These are phyloP conservation scores for Delia radicum DNA, from an alignment of 1,140 invertebrate genomes.

Conservation along the genomic window DNA sequence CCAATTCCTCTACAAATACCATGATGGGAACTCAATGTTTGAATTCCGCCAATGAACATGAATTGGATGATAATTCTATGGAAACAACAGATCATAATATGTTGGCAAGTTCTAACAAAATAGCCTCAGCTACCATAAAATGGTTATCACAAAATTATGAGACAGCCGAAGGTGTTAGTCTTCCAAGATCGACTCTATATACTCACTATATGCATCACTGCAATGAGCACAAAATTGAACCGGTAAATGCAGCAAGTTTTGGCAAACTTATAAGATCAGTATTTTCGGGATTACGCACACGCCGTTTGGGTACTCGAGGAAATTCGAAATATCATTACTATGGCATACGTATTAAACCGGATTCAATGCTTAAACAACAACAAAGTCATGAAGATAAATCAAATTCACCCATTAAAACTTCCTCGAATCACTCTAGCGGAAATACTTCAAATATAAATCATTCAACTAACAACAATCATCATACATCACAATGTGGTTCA, in stretches of 20 bases:
- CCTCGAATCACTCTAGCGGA: background rate
- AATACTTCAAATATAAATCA: background rate
- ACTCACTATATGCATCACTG: slow-evolving; percentile 96
- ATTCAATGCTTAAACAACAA: slow-evolving; percentile 69
- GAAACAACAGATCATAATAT: slow-evolving; percentile 61
- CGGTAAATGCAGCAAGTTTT: slow-evolving; percentile 98
- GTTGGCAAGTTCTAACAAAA: slow-evolving; percentile 78
- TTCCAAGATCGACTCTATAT: slow-evolving; percentile 94
- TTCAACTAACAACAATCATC: background rate
- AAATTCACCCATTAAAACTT: slow-evolving; percentile 26
- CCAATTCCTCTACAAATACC: slow-evolving; percentile 61
- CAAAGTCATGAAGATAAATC: slow-evolving; percentile 56
- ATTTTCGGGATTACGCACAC: slow-evolving; percentile 91
- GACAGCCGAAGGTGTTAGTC: slow-evolving; percentile 93
- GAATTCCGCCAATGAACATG: slow-evolving; percentile 54
- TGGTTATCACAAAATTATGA: slow-evolving; percentile 99
- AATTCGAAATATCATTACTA: slow-evolving; percentile 99
- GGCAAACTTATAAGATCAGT: slow-evolving; percentile 98
- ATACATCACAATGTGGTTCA: background rate
- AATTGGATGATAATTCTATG: slow-evolving; percentile 56
- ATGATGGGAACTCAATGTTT: slow-evolving; percentile 56
- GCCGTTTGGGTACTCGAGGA: slow-evolving; percentile 93
- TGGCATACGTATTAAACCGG: slow-evolving; percentile 94
- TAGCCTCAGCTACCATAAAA: slow-evolving; percentile 88
- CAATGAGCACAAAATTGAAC: slow-evolving; percentile 90